These are phyloP conservation scores for Muscicapa comitata DNA, from an alignment of 2,797 vertebrate genomes.

Conservation along the genomic window DNA sequence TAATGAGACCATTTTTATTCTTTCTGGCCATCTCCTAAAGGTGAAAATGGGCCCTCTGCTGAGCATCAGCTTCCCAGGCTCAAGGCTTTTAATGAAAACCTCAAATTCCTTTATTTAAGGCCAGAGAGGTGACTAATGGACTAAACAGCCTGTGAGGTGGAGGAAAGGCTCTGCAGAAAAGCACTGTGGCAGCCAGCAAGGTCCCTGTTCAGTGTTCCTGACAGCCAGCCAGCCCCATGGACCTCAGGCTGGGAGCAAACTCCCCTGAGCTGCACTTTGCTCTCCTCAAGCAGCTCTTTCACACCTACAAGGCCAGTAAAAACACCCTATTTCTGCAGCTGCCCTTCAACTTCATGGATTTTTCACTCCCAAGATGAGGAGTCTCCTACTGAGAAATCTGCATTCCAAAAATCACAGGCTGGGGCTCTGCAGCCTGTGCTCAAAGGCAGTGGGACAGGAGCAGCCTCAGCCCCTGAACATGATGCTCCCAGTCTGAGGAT, in stretches of 20 bases:
- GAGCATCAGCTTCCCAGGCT: not conserved
- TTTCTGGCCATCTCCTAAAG: not conserved
- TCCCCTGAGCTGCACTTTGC: not conserved
- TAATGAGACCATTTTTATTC: not conserved
- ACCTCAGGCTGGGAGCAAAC: not conserved
- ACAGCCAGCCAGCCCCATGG: accelerated
- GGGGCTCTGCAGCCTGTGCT: not conserved
- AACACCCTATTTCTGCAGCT: not conserved
- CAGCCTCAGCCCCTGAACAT: accelerated
- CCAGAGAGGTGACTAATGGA: constrained; percentile 7
- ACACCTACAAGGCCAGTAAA: not conserved
- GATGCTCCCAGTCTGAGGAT: not conserved
- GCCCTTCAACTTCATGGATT: not conserved
- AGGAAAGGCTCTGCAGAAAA: not conserved
- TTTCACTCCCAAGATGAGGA: not conserved
- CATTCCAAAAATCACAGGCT: not conserved
- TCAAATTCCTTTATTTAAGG: not conserved
- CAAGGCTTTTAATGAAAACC: not conserved
- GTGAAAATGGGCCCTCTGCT: not conserved
- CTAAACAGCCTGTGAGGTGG: not conserved
- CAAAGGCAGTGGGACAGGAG: not conserved
- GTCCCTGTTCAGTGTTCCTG: not conserved
- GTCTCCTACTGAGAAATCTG: not conserved
- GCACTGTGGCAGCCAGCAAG: not conserved
- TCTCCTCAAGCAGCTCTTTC: not conserved